phyloP scores from a whole-genome alignment of 2,113 vertebrate genomes.

The Holacanthus passer region DNA sequence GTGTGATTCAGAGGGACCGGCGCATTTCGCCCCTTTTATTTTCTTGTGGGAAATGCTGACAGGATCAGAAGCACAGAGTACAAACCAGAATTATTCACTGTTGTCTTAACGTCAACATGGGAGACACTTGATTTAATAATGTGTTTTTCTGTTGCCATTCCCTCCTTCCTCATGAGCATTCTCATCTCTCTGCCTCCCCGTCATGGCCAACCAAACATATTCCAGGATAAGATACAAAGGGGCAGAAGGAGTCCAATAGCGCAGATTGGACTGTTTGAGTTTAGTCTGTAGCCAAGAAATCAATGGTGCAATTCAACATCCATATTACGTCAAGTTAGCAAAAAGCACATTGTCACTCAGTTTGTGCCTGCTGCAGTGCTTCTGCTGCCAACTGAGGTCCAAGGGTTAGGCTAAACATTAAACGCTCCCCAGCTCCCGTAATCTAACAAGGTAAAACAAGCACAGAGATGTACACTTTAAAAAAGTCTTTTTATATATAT shows the following conservation, averaged over 20 bases:
- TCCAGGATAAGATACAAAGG: conserved; percentile 70
- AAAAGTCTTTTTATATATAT: conserved; percentile 53
- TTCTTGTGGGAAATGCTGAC: conserved; percentile 66
- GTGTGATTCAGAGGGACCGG: conserved; percentile 82
- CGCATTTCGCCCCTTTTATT: conserved; percentile 46
- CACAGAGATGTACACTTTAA: conserved; percentile 75
- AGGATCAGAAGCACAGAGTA: conserved; percentile 64
- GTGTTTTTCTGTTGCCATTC: conserved; percentile 21
- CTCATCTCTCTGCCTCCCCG: conserved; percentile 15
- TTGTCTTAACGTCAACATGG: conserved; percentile 21
- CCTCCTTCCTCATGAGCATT: conserved; percentile 17
- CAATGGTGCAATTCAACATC: conserved; percentile 60
- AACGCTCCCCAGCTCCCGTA: conserved; percentile 46
- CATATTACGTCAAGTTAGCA: conserved; percentile 58
- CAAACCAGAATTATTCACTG: conserved; percentile 51
- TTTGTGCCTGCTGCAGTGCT: conserved; percentile 58
- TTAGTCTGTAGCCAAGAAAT: conserved; percentile 57
- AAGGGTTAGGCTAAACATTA: conserved; percentile 68
- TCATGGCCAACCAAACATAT: conserved; percentile 46
- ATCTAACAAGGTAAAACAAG: conserved; percentile 68
- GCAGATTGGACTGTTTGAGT: conserved; percentile 58
- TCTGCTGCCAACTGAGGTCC: conserved; percentile 72
- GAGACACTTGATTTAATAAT: conserved; percentile 18
- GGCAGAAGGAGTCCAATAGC: conserved; percentile 52
- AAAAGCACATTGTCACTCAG: conserved; percentile 62